Evolutionary conservation across 2,797 vertebrate species (phyloP).

Genomic region (Gymnoscopelus microlampas): DNA sequence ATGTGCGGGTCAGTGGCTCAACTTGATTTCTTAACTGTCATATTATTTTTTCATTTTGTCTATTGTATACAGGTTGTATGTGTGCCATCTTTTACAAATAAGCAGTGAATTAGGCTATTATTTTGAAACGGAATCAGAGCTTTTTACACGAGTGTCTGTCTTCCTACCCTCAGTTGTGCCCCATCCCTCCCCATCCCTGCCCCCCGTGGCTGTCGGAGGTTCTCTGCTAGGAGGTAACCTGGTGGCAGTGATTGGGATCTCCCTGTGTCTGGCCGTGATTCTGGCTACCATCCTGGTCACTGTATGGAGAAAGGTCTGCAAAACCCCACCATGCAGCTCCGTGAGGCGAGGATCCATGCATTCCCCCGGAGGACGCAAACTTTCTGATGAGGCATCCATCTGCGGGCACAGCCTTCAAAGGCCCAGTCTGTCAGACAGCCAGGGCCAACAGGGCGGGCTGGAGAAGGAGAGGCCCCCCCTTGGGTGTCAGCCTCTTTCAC

Average conservation of each 20-base stretch:
- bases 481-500: constrained; percentile 75
- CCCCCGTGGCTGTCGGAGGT: constrained; percentile 41
- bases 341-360: constrained; percentile 82
- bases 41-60: not conserved
- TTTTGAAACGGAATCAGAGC: no score
- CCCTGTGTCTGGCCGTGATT: constrained; percentile 91
- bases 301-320: constrained; percentile 91
- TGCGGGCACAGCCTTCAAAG: constrained; percentile 86
- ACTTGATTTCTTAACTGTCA: not conserved
- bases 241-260: constrained; percentile 91
- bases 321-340: constrained; percentile 84
- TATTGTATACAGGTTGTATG: no score
- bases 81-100: no score
- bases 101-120: no score
- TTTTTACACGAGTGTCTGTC: not conserved
- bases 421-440: constrained; percentile 87
- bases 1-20: constrained; percentile 81
- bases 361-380: constrained; percentile 86
- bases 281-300: constrained; percentile 89
- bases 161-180: constrained; percentile 49
- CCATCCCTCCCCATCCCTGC: constrained; percentile 59
- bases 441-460: constrained; percentile 59
- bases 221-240: constrained; percentile 82
- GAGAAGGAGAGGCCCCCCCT: constrained; percentile 67
- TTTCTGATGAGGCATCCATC: constrained; percentile 93